Conservation (phyloP, 1,140 invertebrate species). For the Popillia japonica region DNA sequence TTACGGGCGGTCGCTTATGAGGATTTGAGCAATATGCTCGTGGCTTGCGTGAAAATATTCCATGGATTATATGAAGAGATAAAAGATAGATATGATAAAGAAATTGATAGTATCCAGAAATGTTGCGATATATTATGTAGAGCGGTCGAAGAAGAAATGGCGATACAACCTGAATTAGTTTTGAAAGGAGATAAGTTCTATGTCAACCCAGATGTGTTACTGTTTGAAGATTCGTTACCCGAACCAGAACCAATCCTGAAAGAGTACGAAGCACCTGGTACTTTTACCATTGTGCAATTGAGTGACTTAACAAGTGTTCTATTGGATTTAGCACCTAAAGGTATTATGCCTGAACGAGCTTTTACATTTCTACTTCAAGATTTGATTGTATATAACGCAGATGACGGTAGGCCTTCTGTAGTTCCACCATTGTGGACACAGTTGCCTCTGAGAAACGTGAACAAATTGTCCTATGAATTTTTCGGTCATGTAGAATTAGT, state of each 20-base stretch:
- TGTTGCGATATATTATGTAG: constrained; percentile 64
- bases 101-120: constrained; percentile 65
- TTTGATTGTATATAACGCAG: constrained; percentile 62
- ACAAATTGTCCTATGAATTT: constrained; percentile 60
- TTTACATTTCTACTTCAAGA: constrained; percentile 68
- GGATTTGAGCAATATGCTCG: constrained; percentile 62
- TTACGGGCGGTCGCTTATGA: constrained; percentile 59
- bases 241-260: constrained; percentile 42
- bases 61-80: constrained; percentile 61
- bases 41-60: constrained; percentile 60
- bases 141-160: constrained; percentile 65
- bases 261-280: constrained; percentile 53
- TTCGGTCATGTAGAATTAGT: constrained; percentile 64
- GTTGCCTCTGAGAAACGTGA: constrained; percentile 62
- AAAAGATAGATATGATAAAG: constrained; percentile 63
- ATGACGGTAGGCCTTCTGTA: constrained; percentile 60
- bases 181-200: constrained; percentile 49
- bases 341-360: constrained; percentile 62
- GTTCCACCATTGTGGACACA: constrained; percentile 65
- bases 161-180: constrained; percentile 48
- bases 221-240: constrained; percentile 45
- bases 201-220: constrained; percentile 45
- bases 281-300: constrained; percentile 65
- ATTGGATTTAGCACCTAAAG: constrained; percentile 63
- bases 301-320: constrained; percentile 62